Base-by-base conservation (phyloP, 2,113 vertebrate species). In the Nestor notabilis region DNA sequence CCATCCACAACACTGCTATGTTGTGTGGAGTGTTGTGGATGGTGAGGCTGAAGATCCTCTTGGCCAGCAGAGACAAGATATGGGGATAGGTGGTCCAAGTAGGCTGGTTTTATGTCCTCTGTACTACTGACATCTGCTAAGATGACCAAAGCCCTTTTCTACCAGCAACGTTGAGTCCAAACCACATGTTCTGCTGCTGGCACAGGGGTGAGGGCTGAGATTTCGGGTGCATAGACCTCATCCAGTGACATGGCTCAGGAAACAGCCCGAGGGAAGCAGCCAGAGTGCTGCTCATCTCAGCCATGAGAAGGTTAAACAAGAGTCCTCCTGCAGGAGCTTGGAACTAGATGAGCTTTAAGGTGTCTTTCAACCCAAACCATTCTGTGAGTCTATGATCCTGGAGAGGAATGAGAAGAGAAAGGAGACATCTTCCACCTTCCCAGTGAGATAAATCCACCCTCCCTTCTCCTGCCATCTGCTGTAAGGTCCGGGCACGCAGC, bases 401-500 rank as follows among this genome's bases (percentile, higher is more conserved):
- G 37, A 56, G 24, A 89, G 28, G 27, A 86, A 83, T 1, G 12
- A 83, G 52, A 76, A 35, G 25, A 66, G 58, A 83, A 79, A 76
- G 17, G 28, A 93, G 55, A 63, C 31, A 20, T 27, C 29, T 83
- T 82, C n/a, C 70, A 89, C 61, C n/a, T 76, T 72, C 44, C 39
- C 65, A 29, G 5, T 0, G 11, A 65, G 41, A 56, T 21, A 56
- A 47, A 74, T 18, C n/a, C 47, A 84, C 70, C 47, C 84, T 72
- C 29, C 31, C 19, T 53, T 84, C 88, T 77, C 78, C n/a, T 12
- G 5, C 8, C 71, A 91, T 53, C 37, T 71, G 37, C 63, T 0
- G 0, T 7, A 14, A 83, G n/a, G 49, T n/a, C 56, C 1, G 1
- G 76, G 47, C 80, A 56, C 0, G 27, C 43, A 89, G 65, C 56